phyloP scores from a whole-genome alignment of 1,140 invertebrate species.

The Helicoverpa armigera region DNA sequence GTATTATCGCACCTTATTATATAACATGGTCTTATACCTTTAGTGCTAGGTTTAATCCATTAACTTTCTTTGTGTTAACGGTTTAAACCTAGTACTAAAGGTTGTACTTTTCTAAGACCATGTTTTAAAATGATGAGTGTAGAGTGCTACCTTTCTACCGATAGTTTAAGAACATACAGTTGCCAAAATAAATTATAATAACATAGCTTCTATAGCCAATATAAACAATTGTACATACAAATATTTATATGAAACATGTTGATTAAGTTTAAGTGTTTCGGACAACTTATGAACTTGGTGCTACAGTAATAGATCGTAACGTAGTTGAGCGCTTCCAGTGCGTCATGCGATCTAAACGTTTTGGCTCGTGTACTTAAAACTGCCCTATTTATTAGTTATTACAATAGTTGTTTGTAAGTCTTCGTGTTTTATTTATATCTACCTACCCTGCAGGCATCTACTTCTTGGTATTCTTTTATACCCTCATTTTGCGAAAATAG shows the following conservation, averaged over 20 bases:
- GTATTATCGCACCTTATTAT: too few species aligned
- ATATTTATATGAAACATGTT: constrained; percentile 62
- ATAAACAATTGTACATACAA: constrained; percentile 57
- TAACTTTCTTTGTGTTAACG: too few species aligned
- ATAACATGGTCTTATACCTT: too few species aligned
- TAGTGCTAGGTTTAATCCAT: too few species aligned
- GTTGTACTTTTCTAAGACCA: too few species aligned
- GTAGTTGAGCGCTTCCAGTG: constrained; percentile 49
- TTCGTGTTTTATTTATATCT: constrained; percentile 51
- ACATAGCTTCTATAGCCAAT: constrained; percentile 18
- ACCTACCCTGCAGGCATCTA: background rate
- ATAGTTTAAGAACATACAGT: constrained; percentile 37
- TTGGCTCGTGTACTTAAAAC: constrained; percentile 63
- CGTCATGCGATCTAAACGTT: constrained; percentile 33
- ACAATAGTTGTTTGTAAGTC: constrained; percentile 59
- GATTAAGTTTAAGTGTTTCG: constrained; percentile 61
- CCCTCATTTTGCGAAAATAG: background rate
- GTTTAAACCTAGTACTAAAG: too few species aligned
- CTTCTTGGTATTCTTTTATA: background rate
- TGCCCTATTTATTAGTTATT: constrained; percentile 62
- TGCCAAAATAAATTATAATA: constrained; percentile 45
- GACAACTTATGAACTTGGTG: constrained; percentile 61
- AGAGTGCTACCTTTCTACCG: constrained; percentile 1
- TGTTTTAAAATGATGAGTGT: background rate
- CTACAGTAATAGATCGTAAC: constrained; percentile 48